Conservation (phyloP, 2,113 vertebrate species). For the Heloderma charlesbogerti region DNA sequence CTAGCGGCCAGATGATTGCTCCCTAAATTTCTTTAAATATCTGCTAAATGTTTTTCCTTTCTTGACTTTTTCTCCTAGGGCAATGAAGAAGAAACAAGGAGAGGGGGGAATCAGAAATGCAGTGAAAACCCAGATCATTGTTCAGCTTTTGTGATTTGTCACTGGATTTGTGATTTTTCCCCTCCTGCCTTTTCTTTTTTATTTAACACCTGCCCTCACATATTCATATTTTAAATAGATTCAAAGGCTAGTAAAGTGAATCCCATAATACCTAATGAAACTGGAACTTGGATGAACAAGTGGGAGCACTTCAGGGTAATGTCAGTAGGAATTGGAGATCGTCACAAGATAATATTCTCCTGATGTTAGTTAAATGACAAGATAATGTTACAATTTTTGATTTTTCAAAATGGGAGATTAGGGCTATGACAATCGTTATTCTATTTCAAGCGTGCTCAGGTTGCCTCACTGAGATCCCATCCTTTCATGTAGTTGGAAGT, state of each 20-base stretch:
- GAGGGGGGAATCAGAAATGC: background rate
- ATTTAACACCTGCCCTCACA: no score
- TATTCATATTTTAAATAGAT: conserved; percentile 9
- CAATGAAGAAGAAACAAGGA: background rate
- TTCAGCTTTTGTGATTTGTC: background rate
- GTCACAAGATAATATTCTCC: background rate
- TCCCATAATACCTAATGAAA: background rate
- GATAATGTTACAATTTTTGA: fast-evolving
- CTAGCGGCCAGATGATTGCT: no score
- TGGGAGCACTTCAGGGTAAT: background rate
- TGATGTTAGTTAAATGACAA: background rate
- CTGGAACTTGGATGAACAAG: background rate
- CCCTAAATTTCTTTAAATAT: background rate
- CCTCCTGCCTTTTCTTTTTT: no score
- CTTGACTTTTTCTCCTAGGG: background rate
- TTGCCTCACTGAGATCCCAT: background rate
- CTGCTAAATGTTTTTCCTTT: background rate
- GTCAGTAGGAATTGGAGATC: background rate
- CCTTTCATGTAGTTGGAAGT: background rate
- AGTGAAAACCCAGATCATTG: background rate
- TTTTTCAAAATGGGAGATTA: background rate
- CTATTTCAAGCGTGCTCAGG: background rate
- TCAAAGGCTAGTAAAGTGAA: conserved; percentile 1
- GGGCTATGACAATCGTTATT: background rate
- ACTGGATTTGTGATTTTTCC: no score